Conservation (phyloP, 2,888 invertebrate genomes). For the Panzeria rudis region DNA sequence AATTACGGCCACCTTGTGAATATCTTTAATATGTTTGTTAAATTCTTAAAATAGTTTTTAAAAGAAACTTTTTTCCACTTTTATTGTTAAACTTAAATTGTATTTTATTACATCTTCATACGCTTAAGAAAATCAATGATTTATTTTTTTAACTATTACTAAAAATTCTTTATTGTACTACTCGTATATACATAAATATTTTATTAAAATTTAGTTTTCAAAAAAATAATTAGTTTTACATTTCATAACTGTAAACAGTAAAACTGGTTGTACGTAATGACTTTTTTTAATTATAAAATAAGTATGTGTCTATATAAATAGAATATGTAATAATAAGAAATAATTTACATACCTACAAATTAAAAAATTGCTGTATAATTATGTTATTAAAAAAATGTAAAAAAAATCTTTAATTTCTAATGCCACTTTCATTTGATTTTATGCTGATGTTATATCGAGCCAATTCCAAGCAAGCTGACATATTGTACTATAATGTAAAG, state of each 20-base stretch:
- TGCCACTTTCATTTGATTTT: not conserved
- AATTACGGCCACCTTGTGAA: not conserved
- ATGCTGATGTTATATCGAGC: not conserved
- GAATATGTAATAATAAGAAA: slow-evolving; percentile 8
- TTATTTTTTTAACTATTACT: not conserved
- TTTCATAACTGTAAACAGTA: slow-evolving; percentile 62
- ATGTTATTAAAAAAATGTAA: not conserved
- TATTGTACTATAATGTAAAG: not conserved
- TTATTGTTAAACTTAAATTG: not conserved
- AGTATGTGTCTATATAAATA: slow-evolving; percentile 56
- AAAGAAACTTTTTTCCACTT: slow-evolving; percentile 6
- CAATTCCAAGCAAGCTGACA: not conserved
- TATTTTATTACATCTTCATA: slow-evolving; percentile 6
- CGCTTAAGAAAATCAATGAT: not conserved
- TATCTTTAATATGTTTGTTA: not conserved
- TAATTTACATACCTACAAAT: slow-evolving; percentile 2
- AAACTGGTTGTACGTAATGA: slow-evolving; percentile 69
- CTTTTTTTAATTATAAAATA: slow-evolving; percentile 52
- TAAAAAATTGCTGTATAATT: slow-evolving; percentile 33
- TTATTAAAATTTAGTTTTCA: not conserved
- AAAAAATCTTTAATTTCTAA: not conserved
- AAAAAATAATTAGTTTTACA: slow-evolving; percentile 33
- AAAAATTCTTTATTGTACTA: not conserved
- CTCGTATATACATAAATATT: not conserved
- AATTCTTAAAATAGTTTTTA: slow-evolving; percentile 8